Evolutionary conservation across 2,888 invertebrate genomes (phyloP).

Genomic region (Pseudococcus longispinus): DNA sequence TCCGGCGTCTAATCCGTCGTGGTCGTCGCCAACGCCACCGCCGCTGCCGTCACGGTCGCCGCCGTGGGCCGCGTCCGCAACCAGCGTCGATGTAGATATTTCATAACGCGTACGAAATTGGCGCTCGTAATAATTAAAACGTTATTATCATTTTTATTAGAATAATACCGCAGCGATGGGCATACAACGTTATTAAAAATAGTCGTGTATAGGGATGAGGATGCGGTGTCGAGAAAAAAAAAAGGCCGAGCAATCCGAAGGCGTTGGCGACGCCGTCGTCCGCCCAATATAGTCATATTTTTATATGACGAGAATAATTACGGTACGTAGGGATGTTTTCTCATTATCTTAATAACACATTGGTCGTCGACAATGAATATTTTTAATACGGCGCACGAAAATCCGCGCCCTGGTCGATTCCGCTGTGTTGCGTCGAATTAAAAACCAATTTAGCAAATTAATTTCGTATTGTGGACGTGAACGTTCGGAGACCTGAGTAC

Average conservation of each 20-base stretch:
- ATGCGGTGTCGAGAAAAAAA: background rate
- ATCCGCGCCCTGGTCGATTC: background rate
- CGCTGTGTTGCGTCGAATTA: conserved; percentile 22
- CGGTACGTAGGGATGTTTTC: background rate
- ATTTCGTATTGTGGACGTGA: background rate
- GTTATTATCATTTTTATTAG: conserved; percentile 16
- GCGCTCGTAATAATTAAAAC: conserved; percentile 3
- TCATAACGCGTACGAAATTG: background rate
- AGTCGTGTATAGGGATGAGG: background rate
- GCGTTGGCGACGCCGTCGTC: background rate
- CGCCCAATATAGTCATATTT: background rate
- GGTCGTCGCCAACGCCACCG: background rate
- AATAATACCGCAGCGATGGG: background rate
- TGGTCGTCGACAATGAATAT: background rate
- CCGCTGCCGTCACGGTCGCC: background rate
- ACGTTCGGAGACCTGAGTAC: too few species aligned
- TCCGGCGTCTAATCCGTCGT: conserved; percentile 7
- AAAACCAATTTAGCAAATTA: conserved; percentile 26
- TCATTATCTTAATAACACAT: conserved; percentile 22
- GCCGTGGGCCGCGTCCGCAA: background rate
- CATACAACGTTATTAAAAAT: background rate
- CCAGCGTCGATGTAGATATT: background rate
- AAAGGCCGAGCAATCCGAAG: background rate
- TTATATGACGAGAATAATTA: conserved; percentile 4
- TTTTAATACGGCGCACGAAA: conserved; percentile 8